Base-by-base conservation (phyloP, 2,797 vertebrate genomes). In the Acestrorhynchus altus region DNA sequence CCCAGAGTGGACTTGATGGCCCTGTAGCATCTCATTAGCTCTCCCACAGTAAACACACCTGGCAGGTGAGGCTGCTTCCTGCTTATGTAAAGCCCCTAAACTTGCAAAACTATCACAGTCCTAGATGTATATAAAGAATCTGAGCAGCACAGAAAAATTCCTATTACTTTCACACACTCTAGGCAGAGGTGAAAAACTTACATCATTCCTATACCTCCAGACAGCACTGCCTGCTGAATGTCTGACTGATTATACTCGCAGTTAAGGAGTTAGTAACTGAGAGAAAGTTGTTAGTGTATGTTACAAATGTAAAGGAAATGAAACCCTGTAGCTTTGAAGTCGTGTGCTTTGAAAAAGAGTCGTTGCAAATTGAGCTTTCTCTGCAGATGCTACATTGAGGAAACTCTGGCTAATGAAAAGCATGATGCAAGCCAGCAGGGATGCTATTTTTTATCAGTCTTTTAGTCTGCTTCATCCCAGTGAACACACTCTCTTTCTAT, bases 1-100 rank as follows among this genome's bases (percentile, higher is more conserved):
- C 59, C 49, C 42, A 73, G 56, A 72, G 57, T 61, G 70, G 65
- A 72, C 42, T 15, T 65, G 44, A 75, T 69, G 56, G 49, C 65
- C 64, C 46, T 10, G 70, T 13, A 77, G 60, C 16, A 42, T 77
- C 57, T 81, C 74, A 74, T 82, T 80, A 78, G 72, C 80, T 80
- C 71, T 63, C 64, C 60, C 59, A 18, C 5, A 52, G 73, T 71
- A 46, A 56, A 78, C 57, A 67, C 72, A 81, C 63, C 65, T 61
- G 68, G 74, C 67, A 69, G 73, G 65, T 73, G 51, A 35, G 42
- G 16, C 49, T 63, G 40, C 73, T 61, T 66, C 39, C 77, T 47
- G 47, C 54, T 22, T n/a, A 22, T 18, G 22, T 42, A 74, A 75
- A 76, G 67, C 7, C 61, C 28, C 39, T 74, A 12, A 20, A 40